A percentile compares a stretch with the other conserved stretches of the same genome.
phyloP scores from a whole-genome alignment of 1,140 invertebrate species.

The Triops cancriformis region DNA sequence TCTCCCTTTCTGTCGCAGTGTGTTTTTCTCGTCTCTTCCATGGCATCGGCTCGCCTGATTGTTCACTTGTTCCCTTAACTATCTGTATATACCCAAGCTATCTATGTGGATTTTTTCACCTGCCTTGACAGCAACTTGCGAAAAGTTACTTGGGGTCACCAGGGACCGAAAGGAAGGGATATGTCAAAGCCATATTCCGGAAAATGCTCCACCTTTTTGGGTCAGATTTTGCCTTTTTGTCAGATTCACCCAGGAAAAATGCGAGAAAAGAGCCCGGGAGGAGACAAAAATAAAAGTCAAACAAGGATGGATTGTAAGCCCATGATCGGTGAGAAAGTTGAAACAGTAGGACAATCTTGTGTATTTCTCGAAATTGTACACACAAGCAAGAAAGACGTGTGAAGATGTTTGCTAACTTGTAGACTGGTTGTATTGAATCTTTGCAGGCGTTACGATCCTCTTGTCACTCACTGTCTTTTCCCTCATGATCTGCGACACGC shows the following conservation, averaged over 20 bases:
- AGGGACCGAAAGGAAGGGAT: slow-evolving; percentile 11
- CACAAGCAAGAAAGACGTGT: not conserved
- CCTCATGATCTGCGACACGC: slow-evolving; percentile 55
- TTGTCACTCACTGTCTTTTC: slow-evolving; percentile 66
- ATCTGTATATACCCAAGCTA: not conserved
- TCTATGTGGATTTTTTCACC: slow-evolving; percentile 11
- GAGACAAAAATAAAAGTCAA: not conserved
- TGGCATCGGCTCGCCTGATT: not conserved
- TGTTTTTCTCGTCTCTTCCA: slow-evolving; percentile 12
- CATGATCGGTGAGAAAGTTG: slow-evolving; percentile 9
- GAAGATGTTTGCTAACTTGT: not conserved
- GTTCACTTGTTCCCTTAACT: not conserved
- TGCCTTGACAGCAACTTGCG: not conserved
- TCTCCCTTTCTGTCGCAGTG: not conserved
- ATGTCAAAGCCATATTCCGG: not conserved
- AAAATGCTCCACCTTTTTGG: not conserved
- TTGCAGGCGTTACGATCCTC: slow-evolving; percentile 61
- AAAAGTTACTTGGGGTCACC: slow-evolving; percentile 4
- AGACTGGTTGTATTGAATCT: slow-evolving; percentile 27
- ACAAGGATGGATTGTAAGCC: not conserved
- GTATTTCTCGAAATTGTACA: not conserved
- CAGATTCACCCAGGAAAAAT: no score
- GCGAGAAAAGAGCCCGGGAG: no score
- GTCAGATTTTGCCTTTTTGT: not conserved
- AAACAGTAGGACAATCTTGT: slow-evolving; percentile 26